Evolutionary conservation across 2,888 invertebrate genomes (phyloP).

Genomic region (Napeogenes inachia): DNA sequence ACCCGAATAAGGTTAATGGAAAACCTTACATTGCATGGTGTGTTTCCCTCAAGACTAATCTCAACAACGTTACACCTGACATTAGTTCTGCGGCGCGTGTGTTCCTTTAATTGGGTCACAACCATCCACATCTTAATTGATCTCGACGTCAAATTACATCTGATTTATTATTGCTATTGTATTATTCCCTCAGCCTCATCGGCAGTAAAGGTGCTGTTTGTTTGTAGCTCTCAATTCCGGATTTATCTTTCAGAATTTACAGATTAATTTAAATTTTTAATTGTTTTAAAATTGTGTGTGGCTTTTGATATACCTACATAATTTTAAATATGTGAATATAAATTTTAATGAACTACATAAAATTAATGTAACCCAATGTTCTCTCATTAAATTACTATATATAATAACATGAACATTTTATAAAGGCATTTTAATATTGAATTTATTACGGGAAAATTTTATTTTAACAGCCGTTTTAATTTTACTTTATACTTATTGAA

Average conservation of each 20-base stretch:
- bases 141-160: slow-evolving; percentile 51
- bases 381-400: slow-evolving; percentile 2
- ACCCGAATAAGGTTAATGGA: slow-evolving; percentile 44
- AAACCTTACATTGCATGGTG: slow-evolving; percentile 43
- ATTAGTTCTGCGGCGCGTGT: slow-evolving; percentile 60
- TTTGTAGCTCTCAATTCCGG: neutral
- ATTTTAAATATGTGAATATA: neutral
- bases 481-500: too few relatives aligned
- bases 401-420: neutral
- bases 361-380: neutral
- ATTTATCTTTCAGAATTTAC: neutral
- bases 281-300: neutral
- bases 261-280: neutral
- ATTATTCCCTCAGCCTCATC: slow-evolving; percentile 18
- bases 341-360: slow-evolving; percentile 2
- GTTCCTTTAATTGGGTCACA: slow-evolving; percentile 68
- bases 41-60: slow-evolving; percentile 56
- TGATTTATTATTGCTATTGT: slow-evolving; percentile 38
- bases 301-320: neutral
- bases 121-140: slow-evolving; percentile 52
- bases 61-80: slow-evolving; percentile 54
- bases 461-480: neutral
- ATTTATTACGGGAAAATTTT: neutral
- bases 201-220: slow-evolving; percentile 13
- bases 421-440: neutral